Evolutionary conservation across 2,113 vertebrate species (phyloP), one percentile per base, ranked within the genome.

Genomic region (Myotis brandtii): DNA sequence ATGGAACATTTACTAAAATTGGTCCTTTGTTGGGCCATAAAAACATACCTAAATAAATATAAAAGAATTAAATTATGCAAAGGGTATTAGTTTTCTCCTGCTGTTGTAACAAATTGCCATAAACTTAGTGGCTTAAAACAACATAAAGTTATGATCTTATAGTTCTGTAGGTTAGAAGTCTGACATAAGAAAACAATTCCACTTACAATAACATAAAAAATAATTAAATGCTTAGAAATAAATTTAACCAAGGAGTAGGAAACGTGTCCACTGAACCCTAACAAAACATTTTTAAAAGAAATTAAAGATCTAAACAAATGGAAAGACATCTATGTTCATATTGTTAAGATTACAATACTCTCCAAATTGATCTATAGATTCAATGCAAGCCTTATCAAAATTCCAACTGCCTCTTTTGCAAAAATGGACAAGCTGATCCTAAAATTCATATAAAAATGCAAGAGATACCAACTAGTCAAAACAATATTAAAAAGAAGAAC

Each of bases 31-130:
- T 79, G 30, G 34, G 30, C 62, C 34, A 64, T 62, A 62, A 59
- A 93, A 50, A 62, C n/a, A 79, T 66, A 79, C 75, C 32, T 87
- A 48, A 96, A 79, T 25, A 92, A 94, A 37, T 25, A 75, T 64
- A 16, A 79, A 76, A 82, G 34, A 90, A 83, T 0, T 75, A 30
- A 91, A 32, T 70, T 43, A 54, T 20, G n/a, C 4, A 50, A 30
- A 64, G 6, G 9, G 1, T 89, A 70, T 64, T 92, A 9, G 1
- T 56, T 94, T 82, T 37, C n/a, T 56, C 64, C 43, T 70, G 34
- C 23, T 81, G 4, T 59, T 92, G 0, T 64, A 77, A 89, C 34
- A 89, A 75, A 92, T 76, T 77, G 25, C 79, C 27, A 82, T 34
- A 88, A 89, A 75, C 6, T 48, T 73, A 54, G 21, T 48, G 52